Conservation (phyloP, 1,140 invertebrate species). For the Drosophila santomea region DNA sequence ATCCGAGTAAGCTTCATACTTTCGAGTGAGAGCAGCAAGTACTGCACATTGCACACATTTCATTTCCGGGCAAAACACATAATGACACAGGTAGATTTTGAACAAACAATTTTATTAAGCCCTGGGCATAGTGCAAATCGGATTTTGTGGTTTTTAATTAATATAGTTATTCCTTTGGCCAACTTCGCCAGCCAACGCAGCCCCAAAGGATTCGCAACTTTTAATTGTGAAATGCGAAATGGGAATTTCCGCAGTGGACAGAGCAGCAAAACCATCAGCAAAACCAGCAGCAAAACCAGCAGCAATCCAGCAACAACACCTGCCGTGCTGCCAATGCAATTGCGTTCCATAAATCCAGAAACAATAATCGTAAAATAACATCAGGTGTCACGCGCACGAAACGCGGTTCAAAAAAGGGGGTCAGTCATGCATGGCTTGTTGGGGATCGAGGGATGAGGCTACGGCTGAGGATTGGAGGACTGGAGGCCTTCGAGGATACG, state of each 20-base stretch:
- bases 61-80: slow-evolving; percentile 7
- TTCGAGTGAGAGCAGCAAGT: background rate
- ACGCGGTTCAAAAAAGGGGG: slow-evolving; percentile 39
- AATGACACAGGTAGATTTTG: slow-evolving; percentile 19
- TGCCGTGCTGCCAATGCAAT: slow-evolving; percentile 68
- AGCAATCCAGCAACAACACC: slow-evolving; percentile 43
- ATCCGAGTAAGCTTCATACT: background rate
- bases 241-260: slow-evolving; percentile 15
- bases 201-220: slow-evolving; percentile 26
- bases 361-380: slow-evolving; percentile 83
- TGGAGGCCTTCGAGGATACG: slow-evolving; percentile 18
- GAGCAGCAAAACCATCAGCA: slow-evolving; percentile 1
- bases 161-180: slow-evolving; percentile 43
- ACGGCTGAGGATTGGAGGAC: slow-evolving; percentile 8
- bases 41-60: background rate
- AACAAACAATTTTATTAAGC: slow-evolving; percentile 51
- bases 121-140: slow-evolving; percentile 27
- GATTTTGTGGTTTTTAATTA: slow-evolving; percentile 65
- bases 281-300: background rate
- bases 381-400: slow-evolving; percentile 78
- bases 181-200: background rate
- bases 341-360: slow-evolving; percentile 80
- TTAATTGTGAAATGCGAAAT: slow-evolving; percentile 43
- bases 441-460: background rate
- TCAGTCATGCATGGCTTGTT: slow-evolving; percentile 13